Base-by-base conservation (phyloP, 2,888 invertebrate genomes). In the Scaptomyza cyrtandrae region DNA sequence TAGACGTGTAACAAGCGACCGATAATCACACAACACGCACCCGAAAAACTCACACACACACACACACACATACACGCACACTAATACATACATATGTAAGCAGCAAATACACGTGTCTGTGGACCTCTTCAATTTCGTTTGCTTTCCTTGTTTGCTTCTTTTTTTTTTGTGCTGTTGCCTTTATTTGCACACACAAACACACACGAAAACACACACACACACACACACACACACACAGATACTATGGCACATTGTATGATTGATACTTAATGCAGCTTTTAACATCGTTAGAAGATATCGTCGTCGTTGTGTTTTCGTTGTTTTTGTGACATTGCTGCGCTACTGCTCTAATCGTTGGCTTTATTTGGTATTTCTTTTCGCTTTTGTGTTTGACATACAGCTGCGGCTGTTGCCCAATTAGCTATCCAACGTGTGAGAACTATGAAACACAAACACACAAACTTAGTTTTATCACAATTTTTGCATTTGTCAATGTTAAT, bases 211-310 rank as follows among this genome's bases (percentile, higher is more conserved):
- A n/a, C n/a, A 48, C 55, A 54, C n/a, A 41, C 35, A 53, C 14
- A 48, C 16, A 41, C 16, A 52, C 43, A 37, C 19, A 48, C 13
- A 31, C 33, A 48, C 27, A 31, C 31, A 13, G 27, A 46, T 37
- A 31, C 37, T 27, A 35, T 44, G 57, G 29, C 50, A 58, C 58
- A 77, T 65, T 78, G 77, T 71, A 75, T 77, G 79, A 81, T 82
- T 84, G 86, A 75, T 80, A 86, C 83, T 88, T 83, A 88, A 83
- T 83, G 88, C 76, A 77, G 80, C 80, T 77, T 88, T 88, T 77
- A 88, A 80, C 86, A 72, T 84, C 86, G 86, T 88, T 80, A 80
- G 80, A 71, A 82, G 71, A 87, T 16, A 41, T 41, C 16, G 9
- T 87, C 64, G 70, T 73, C 62, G 66, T 67, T 61, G 57, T 73